Conservation (phyloP, 2,113 vertebrate genomes). For the Phaethornis superciliosus region DNA sequence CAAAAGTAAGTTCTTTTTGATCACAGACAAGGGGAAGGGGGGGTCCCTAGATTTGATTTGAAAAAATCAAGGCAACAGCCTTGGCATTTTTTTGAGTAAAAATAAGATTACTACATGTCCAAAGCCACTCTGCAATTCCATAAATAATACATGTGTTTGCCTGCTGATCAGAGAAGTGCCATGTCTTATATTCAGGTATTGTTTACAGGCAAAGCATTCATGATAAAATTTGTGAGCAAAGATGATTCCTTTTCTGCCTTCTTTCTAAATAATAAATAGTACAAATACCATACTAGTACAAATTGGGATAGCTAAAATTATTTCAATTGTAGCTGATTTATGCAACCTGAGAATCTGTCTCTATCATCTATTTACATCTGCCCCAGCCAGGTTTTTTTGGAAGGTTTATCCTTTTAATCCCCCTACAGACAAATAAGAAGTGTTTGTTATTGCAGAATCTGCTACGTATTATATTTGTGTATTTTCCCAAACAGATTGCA, state of each 20-base stretch:
- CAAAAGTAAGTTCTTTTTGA: background rate
- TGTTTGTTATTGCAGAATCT: background rate
- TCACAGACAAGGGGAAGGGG: background rate
- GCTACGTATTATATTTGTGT: background rate
- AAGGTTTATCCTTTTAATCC: background rate
- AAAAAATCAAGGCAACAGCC: background rate
- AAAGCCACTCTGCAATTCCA: background rate
- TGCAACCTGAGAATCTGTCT: background rate
- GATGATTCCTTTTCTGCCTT: background rate
- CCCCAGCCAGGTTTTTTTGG: background rate
- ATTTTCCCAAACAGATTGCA: background rate
- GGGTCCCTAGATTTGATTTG: background rate
- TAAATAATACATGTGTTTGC: background rate
- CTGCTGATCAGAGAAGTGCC: background rate
- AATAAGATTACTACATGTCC: background rate
- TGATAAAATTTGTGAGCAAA: background rate
- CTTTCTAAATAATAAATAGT: background rate
- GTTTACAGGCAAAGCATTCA: background rate
- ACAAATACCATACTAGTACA: background rate
- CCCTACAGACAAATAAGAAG: background rate
- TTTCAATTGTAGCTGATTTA: background rate
- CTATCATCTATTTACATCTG: background rate
- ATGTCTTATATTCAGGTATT: background rate
- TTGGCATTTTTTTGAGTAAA: constrained; percentile 27
- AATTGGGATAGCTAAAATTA: background rate